phyloP scores from a whole-genome alignment of 2,888 invertebrate genomes.

The Monopis laevigella region DNA sequence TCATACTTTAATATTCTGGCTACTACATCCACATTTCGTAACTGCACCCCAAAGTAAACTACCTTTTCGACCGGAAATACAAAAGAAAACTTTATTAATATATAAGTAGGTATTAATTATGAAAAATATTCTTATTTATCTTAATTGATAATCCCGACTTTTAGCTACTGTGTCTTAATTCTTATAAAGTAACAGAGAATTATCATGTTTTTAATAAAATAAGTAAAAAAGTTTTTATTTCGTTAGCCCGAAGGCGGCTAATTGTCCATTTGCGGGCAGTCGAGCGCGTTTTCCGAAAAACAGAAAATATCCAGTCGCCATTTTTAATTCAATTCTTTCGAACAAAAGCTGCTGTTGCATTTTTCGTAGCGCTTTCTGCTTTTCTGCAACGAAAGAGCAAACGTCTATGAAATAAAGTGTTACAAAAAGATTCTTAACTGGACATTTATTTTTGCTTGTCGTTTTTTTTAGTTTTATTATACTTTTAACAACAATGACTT shows the following conservation, averaged over 20 bases:
- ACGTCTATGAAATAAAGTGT: slow-evolving; percentile 46
- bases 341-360: slow-evolving; percentile 49
- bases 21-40: no score
- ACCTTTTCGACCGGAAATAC: no score
- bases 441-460: no score
- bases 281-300: slow-evolving; percentile 50
- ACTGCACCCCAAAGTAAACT: no score
- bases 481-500: no score
- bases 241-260: slow-evolving; percentile 31
- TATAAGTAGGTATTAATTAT: no score
- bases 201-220: slow-evolving; percentile 11
- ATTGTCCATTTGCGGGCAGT: slow-evolving; percentile 60
- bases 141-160: no score
- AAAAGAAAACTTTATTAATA: no score
- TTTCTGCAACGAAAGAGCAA: slow-evolving; percentile 41
- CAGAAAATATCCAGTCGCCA: slow-evolving; percentile 45
- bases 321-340: slow-evolving; percentile 61
- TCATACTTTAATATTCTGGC: no score
- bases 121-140: no score
- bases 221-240: slow-evolving; percentile 11
- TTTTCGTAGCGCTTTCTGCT: slow-evolving; percentile 24
- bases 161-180: no score
- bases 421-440: slow-evolving; percentile 45
- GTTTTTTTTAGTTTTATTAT: no score
- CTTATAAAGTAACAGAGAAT: slow-evolving; percentile 1